Conservation (phyloP, 2,113 vertebrate species). For the Thymallus thymallus region DNA sequence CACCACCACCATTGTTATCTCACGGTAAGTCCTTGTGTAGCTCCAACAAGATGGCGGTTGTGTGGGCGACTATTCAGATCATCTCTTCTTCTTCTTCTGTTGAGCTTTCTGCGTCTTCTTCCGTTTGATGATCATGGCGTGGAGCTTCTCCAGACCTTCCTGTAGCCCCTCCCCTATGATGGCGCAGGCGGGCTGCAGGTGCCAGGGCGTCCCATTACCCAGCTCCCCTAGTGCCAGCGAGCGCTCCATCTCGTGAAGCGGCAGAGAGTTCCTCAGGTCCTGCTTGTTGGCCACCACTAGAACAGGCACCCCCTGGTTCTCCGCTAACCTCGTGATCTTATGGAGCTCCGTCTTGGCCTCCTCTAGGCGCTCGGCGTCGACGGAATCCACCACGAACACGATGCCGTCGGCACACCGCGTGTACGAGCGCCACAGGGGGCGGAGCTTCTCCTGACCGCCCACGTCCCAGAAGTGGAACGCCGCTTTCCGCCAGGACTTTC, state of each 20-base stretch:
- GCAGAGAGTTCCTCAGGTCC: constrained; percentile 87
- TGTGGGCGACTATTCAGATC: constrained; percentile 34
- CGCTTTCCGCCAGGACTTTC: constrained; percentile 66
- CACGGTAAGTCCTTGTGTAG: background rate
- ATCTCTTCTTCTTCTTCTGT: constrained; percentile 90
- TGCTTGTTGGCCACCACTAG: constrained; percentile 95
- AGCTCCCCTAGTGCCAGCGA: constrained; percentile 87
- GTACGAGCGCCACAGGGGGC: constrained; percentile 93
- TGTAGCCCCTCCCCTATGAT: constrained; percentile 93
- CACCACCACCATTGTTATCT: background rate
- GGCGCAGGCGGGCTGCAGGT: constrained; percentile 90
- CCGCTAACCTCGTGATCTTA: constrained; percentile 89
- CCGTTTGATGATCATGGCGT: constrained; percentile 91
- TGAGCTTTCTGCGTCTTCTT: constrained; percentile 81
- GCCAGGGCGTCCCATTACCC: constrained; percentile 86
- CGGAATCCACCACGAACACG: constrained; percentile 94
- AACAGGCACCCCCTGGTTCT: constrained; percentile 93
- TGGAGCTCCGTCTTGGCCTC: constrained; percentile 94
- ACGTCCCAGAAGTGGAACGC: constrained; percentile 97
- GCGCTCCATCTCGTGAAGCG: constrained; percentile 84
- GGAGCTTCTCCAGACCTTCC: constrained; percentile 89
- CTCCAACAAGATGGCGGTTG: constrained; percentile 32
- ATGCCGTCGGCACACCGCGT: constrained; percentile 91
- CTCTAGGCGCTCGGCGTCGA: constrained; percentile 89
- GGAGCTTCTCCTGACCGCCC: constrained; percentile 91